Conservation (phyloP, 2,888 invertebrate species). For the Trichogramma dendrolimi region DNA sequence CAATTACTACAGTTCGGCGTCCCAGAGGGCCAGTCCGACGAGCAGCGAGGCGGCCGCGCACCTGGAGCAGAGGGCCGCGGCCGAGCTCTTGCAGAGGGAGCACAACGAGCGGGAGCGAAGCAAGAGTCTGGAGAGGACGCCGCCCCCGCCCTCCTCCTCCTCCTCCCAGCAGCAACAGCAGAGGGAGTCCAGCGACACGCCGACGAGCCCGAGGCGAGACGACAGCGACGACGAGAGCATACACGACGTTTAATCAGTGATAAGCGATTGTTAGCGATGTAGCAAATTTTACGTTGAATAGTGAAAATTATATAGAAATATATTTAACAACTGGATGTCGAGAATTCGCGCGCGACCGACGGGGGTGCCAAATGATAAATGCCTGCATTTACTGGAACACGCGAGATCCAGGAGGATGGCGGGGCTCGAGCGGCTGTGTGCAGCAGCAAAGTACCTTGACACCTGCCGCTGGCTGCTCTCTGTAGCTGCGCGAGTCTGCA, state of each 20-base stretch:
- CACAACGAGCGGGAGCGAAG: slow-evolving; percentile 42
- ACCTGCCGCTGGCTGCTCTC: too few relatives aligned
- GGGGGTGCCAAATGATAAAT: too few relatives aligned
- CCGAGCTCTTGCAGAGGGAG: slow-evolving; percentile 25
- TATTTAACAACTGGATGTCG: too few relatives aligned
- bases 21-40: slow-evolving; percentile 1
- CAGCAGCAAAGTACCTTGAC: too few relatives aligned
- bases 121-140: slow-evolving; percentile 41
- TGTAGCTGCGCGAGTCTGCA: too few relatives aligned
- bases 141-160: slow-evolving; percentile 38
- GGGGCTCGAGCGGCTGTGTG: too few relatives aligned
- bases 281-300: too few relatives aligned
- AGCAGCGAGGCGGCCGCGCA: slow-evolving; percentile 59
- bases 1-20: slow-evolving; percentile 19
- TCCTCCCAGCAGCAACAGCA: slow-evolving; percentile 33
- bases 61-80: slow-evolving; percentile 50
- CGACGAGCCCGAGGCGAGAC: slow-evolving; percentile 43
- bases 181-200: slow-evolving; percentile 35
- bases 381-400: too few relatives aligned
- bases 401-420: too few relatives aligned
- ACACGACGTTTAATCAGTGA: slow-evolving; percentile 47
- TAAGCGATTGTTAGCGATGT: background rate
- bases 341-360: too few relatives aligned
- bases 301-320: too few relatives aligned
- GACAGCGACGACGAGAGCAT: slow-evolving; percentile 51